phyloP scores from a whole-genome alignment of 2,888 invertebrate species.

The Celastrina argiolus region DNA sequence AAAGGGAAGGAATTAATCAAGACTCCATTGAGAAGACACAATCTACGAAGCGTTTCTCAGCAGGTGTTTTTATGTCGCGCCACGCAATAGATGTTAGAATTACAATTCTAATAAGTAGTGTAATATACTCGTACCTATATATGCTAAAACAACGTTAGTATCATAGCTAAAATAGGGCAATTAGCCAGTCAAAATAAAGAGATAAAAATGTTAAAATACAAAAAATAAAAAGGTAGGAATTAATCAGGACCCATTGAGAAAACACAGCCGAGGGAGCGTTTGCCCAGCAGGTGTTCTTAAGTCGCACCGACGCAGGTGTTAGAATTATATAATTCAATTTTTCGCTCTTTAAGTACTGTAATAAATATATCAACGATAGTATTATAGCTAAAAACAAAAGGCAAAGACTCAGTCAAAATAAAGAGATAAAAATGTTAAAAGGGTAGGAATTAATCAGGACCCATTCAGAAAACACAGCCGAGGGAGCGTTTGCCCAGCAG shows the following conservation, averaged over 20 bases:
- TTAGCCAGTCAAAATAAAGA: neutral
- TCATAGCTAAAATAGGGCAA: too few relatives aligned
- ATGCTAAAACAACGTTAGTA: too few relatives aligned
- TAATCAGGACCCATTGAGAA: slow-evolving; percentile 26
- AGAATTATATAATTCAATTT: slow-evolving; percentile 54
- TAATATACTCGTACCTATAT: too few relatives aligned
- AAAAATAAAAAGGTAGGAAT: neutral
- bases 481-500: slow-evolving; percentile 30
- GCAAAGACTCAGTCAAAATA: neutral
- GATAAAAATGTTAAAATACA: neutral
- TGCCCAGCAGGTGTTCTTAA: slow-evolving; percentile 31
- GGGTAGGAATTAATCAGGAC: slow-evolving; percentile 5
- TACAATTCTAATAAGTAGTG: too few relatives aligned
- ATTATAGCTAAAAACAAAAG: too few relatives aligned
- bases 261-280: slow-evolving; percentile 27
- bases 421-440: neutral
- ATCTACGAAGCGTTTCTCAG: too few relatives aligned
- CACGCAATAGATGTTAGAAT: too few relatives aligned
- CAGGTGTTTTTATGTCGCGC: too few relatives aligned
- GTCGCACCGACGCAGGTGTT: slow-evolving; percentile 44
- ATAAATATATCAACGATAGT: too few relatives aligned
- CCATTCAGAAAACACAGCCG: slow-evolving; percentile 29
- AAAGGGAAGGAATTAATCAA: too few relatives aligned
- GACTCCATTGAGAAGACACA: too few relatives aligned
- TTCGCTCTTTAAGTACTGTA: too few relatives aligned